Conservation (phyloP, 2,888 invertebrate genomes). For the Diaprepes abbreviatus region DNA sequence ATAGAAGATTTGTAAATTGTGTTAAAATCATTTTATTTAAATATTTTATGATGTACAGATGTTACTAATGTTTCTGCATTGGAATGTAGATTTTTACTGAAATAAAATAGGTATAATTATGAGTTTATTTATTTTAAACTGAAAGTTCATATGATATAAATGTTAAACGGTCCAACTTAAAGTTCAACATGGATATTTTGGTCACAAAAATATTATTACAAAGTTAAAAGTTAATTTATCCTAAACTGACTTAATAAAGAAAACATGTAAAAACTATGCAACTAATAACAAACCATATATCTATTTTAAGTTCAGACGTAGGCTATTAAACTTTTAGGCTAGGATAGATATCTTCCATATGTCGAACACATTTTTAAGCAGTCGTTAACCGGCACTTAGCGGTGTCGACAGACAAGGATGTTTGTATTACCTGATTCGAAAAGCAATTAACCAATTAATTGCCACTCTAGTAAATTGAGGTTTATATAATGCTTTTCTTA, state of each 20-base stretch:
- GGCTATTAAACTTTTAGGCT: conserved; percentile 31
- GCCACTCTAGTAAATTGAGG: background rate
- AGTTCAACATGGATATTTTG: no score
- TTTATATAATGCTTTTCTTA: background rate
- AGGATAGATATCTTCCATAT: conserved; percentile 40
- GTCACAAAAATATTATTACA: no score
- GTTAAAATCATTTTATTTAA: no score
- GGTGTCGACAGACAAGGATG: conserved; percentile 45
- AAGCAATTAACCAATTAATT: conserved; percentile 31
- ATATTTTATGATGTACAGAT: no score
- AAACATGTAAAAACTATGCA: background rate
- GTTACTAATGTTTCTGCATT: no score
- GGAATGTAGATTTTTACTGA: no score
- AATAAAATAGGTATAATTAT: no score
- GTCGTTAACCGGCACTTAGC: conserved; percentile 43
- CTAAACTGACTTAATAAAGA: background rate
- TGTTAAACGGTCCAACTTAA: no score
- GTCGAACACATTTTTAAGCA: conserved; percentile 43
- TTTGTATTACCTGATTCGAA: conserved; percentile 44
- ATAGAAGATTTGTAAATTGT: no score
- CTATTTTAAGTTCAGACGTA: conserved; percentile 37
- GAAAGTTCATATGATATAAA: no score
- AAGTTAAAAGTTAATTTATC: no score
- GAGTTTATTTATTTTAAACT: no score
- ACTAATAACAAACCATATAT: background rate